These are phyloP conservation scores for Proterorhinus semilunaris DNA, from an alignment of 2,113 vertebrate species.

Conservation along the genomic window DNA sequence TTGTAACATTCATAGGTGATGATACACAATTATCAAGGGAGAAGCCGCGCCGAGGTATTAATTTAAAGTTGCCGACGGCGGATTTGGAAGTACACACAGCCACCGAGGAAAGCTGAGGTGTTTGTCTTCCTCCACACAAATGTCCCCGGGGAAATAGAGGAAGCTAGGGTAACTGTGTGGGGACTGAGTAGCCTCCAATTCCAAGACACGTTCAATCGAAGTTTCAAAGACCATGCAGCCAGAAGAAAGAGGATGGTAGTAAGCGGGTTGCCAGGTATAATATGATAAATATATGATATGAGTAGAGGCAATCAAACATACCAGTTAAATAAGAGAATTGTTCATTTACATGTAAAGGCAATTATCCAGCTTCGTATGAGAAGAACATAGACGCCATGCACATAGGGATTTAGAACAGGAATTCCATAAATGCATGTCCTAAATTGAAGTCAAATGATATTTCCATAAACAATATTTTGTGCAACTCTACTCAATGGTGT, in stretches of 20 bases:
- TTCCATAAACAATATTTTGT: background rate
- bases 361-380: no score
- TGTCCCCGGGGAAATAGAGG: slow-evolving; percentile 61
- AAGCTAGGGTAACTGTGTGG: slow-evolving; percentile 64
- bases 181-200: slow-evolving; percentile 64
- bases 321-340: background rate
- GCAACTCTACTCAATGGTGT: background rate
- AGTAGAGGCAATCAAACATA: background rate
- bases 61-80: slow-evolving; percentile 62
- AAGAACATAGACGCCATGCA: no score
- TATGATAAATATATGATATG: background rate
- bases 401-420: no score
- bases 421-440: no score
- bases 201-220: slow-evolving; percentile 43
- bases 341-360: no score
- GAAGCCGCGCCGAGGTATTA: slow-evolving; percentile 58
- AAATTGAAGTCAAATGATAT: background rate
- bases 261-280: background rate
- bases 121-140: slow-evolving; percentile 67
- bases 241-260: slow-evolving; percentile 47
- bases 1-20: slow-evolving; percentile 61
- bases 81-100: slow-evolving; percentile 69
- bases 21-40: slow-evolving; percentile 63
- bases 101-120: slow-evolving; percentile 68
- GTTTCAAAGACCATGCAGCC: slow-evolving; percentile 66